Evolutionary conservation across 2,888 invertebrate genomes (phyloP).

Genomic region (Trissolcus japonicus): DNA sequence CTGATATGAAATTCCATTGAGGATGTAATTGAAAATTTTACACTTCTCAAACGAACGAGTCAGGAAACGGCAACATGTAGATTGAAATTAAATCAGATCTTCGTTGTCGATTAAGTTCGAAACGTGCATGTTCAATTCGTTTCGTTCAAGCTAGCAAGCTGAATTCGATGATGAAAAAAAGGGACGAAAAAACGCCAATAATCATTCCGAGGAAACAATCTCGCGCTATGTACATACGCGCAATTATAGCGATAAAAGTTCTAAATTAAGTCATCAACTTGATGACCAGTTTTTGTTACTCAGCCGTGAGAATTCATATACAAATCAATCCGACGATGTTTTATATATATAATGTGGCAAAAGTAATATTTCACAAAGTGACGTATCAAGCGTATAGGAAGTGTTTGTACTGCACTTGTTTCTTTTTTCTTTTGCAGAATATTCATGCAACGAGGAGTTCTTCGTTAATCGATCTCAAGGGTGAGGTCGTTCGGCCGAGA

Average conservation of each 20-base stretch:
- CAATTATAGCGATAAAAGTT: conserved; percentile 7
- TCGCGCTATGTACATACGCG: not conserved
- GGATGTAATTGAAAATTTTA: conserved; percentile 7
- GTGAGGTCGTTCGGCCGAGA: conserved; percentile 62
- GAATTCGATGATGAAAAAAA: no score
- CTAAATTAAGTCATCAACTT: conserved; percentile 20
- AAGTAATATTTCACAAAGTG: conserved; percentile 23
- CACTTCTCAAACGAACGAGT: not conserved
- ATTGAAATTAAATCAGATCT: conserved; percentile 7
- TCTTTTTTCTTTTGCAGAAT: no score
- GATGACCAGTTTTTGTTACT: conserved; percentile 15
- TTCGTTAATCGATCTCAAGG: conserved; percentile 53
- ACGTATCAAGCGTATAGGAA: conserved; percentile 45
- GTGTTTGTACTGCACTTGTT: conserved; percentile 24
- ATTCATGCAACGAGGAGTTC: conserved; percentile 6
- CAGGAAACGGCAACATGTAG: conserved; percentile 1
- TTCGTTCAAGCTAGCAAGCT: no score
- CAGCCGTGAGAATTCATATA: conserved; percentile 26
- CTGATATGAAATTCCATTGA: not conserved
- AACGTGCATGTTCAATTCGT: not conserved
- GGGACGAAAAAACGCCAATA: no score
- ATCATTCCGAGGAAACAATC: not conserved
- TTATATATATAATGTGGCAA: conserved; percentile 30
- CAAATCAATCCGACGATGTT: conserved; percentile 32
- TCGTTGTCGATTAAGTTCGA: not conserved